Base-by-base conservation (phyloP, 30 jellyfish, hydroid and myxozoan species). In the Chironex yamaguchii region DNA sequence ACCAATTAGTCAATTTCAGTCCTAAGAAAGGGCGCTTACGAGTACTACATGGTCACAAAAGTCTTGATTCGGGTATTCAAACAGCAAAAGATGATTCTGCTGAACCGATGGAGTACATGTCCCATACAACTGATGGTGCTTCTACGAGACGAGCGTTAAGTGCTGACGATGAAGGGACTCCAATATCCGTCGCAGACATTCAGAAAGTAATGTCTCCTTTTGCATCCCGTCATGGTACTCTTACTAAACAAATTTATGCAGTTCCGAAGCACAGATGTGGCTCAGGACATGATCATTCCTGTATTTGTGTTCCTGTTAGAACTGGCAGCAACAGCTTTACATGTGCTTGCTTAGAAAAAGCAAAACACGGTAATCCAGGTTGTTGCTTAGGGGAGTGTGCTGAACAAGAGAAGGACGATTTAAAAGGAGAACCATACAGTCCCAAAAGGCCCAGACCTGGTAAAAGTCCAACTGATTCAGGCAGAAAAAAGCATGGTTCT, bases 231-330 rank as follows among this genome's bases (percentile, higher is more conserved):
- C 72, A 29, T 52, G 85, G 31, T 50, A 51, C 36, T 0, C 70
- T 13, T 1, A 75, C 53, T 24, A 75, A 86, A 42, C 96, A 86
- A 36, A 75, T 86, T 26, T 76, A 71, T 33, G 88, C 91, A 32
- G 79, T 82, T 1, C 97, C 97, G 35, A 48, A 58, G 50, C 95
- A 90, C 67, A 28, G 92, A 25, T 90, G 94, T 53, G 97, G 91
- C 21, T 52, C 79, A 70, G 97, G 97, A 0, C 97, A 82, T 34
- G 30, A 24, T 25, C 97, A 89, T 49, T 48, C 92, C 0, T 89
- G 97, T 32, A 67, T 69, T n/a, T 89, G 97, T 34, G 71, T 51
- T 31, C 97, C 92, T 0, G 32, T 34, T 20, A 51, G 96, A 21
- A 88, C 96, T 24, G 96, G 96, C 2, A 76, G 81, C 90, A 86